Base-by-base conservation (phyloP, 23 tunicate species). In the Diplosoma virens region DNA sequence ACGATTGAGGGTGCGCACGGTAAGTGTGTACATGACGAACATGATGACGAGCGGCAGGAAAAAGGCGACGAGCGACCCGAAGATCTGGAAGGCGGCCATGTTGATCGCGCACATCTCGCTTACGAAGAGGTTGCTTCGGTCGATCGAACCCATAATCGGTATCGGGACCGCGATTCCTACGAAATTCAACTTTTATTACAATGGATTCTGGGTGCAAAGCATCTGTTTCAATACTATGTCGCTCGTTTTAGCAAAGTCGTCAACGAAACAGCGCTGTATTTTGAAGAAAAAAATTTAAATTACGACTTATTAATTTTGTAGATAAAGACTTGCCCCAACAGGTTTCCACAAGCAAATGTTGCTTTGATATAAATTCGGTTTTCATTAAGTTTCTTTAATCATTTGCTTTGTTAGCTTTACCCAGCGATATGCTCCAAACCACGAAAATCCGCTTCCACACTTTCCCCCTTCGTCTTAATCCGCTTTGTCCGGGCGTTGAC, bases 21-120 rank as follows among this genome's bases (percentile, higher is more conserved):
- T 90, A 17, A 90, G 75, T 11, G 86, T 88, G 77, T 90, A 81
- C 73, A 80, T 79, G 21, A 84, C 58, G 28, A 84, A 81, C 97
- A 90, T 90, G 32, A 90, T 82, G 21, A 79, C 65, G 36, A 90
- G 66, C 17, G 97, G 97, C 16, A 84, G 82, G 30, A 90, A 84
- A 61, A 90, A 90, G 0, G 97, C 97, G 32, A 74, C 97, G 18
- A 90, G 58, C 1, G 97, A 90, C 1, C 97, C 97, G 79, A 45
- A 84, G 25, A 85, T 80, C 24, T 79, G 75, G 32, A 90, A 90
- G 47, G 84, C 66, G 6, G 90, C 77, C 54, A 84, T 77, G 86
- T 90, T 81, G 41, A 90, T 90, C 0, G 86, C 86, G 32, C 97
- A 90, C 65, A 79, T 36, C 2, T 69, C 82, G 7, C 77, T 86